Evolutionary conservation across 2,113 vertebrate genomes (phyloP).

Genomic region (Thunnus thynnus): DNA sequence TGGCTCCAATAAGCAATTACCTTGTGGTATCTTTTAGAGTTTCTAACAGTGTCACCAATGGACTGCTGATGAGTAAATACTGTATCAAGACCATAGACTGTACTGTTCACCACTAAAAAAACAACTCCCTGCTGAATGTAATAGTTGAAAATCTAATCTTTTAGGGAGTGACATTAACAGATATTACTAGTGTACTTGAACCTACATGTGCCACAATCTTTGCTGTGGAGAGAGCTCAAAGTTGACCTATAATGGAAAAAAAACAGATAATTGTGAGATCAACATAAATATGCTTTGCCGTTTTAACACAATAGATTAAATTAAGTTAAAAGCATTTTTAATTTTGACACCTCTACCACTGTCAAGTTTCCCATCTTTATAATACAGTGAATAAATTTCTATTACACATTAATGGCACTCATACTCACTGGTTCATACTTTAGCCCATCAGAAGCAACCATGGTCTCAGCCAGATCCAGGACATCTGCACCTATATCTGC

Average conservation of each 20-base stretch:
- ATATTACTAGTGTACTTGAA: background rate
- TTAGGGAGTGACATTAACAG: background rate
- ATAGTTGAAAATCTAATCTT: background rate
- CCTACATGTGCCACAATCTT: constrained; percentile 96
- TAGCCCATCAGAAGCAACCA: constrained; percentile 95
- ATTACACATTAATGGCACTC: background rate
- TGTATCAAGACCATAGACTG: background rate
- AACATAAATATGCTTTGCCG: background rate
- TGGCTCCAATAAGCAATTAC: background rate
- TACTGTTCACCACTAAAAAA: background rate
- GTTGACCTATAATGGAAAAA: constrained; percentile 85
- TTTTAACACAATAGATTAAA: background rate
- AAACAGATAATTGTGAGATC: background rate
- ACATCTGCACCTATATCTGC: constrained; percentile 97
- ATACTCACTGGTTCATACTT: constrained; percentile 94
- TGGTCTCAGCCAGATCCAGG: constrained; percentile 96
- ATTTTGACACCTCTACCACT: background rate
- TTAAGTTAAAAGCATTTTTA: background rate
- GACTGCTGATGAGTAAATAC: background rate
- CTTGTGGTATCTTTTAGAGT: background rate
- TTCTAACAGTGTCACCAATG: too few relatives aligned
- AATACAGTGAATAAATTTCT: background rate
- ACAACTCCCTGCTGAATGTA: background rate
- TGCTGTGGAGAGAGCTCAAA: constrained; percentile 95
- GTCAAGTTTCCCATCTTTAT: background rate